phyloP scores from a whole-genome alignment of 2,113 vertebrate species.

The Suricata suricatta region DNA sequence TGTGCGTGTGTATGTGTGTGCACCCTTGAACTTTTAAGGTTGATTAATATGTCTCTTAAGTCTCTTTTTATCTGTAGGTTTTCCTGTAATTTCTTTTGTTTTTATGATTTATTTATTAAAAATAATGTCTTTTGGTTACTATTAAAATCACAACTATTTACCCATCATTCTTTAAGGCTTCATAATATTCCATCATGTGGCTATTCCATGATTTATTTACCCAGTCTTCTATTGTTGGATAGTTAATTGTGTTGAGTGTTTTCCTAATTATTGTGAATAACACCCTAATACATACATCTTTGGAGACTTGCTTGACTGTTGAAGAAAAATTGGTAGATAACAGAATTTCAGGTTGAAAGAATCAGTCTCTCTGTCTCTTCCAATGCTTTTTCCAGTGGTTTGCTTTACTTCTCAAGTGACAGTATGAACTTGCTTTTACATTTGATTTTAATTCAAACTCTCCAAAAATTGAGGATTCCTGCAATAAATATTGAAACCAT shows the following conservation, averaged over 20 bases:
- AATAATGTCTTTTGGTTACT: neutral
- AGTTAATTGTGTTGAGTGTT: constrained; percentile 4
- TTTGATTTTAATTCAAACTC: constrained; percentile 32
- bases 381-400: neutral
- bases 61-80: constrained; percentile 3
- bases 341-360: neutral
- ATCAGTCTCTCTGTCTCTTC: neutral
- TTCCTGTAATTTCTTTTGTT: neutral
- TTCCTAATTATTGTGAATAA: neutral
- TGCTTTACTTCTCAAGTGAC: constrained; percentile 17
- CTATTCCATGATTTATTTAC: constrained; percentile 4
- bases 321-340: constrained; percentile 27
- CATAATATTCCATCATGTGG: neutral
- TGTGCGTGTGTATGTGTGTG: neutral
- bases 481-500: neutral
- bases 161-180: neutral
- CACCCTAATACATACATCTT: neutral
- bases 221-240: neutral
- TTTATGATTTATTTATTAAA: constrained; percentile 1
- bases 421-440: constrained; percentile 10
- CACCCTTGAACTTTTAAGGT: neutral
- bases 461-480: neutral
- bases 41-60: neutral
- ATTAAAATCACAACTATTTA: neutral
- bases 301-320: constrained; percentile 21